Evolutionary conservation across 1,140 invertebrate species (phyloP).

Genomic region (Bombus sibiricus): DNA sequence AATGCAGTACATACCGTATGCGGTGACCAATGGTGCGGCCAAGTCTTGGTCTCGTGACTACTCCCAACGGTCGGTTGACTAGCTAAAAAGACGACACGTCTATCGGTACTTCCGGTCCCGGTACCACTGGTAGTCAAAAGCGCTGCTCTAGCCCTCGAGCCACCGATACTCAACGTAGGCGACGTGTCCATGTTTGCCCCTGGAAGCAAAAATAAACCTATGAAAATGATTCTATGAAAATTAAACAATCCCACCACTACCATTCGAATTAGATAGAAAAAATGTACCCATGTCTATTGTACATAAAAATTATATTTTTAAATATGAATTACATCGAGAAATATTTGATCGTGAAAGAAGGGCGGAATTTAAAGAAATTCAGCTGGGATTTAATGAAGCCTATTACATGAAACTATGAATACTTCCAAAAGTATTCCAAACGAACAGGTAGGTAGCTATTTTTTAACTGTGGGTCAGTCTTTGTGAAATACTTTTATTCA

Average conservation of each 20-base stretch:
- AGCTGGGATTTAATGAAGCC: slow-evolving; percentile 51
- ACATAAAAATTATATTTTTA: neutral
- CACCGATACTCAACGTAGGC: slow-evolving; percentile 77
- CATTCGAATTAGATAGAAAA: no score
- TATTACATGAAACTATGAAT: slow-evolving; percentile 46
- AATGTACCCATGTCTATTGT: no score
- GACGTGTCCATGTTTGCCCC: slow-evolving; percentile 76
- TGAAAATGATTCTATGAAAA: no score
- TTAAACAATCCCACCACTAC: no score
- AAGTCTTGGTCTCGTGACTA: slow-evolving; percentile 79
- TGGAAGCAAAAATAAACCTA: slow-evolving; percentile 29
- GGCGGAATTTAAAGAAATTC: slow-evolving; percentile 52
- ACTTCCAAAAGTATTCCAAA: slow-evolving; percentile 8
- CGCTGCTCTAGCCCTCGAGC: slow-evolving; percentile 78
- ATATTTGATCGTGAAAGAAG: slow-evolving; percentile 2
- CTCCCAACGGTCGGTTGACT: slow-evolving; percentile 73
- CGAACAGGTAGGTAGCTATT: slow-evolving; percentile 26
- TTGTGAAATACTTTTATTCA: slow-evolving; percentile 47
- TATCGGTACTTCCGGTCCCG: slow-evolving; percentile 75
- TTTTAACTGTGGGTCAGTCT: slow-evolving; percentile 38
- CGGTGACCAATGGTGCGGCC: slow-evolving; percentile 82
- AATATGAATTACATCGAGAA: slow-evolving; percentile 33
- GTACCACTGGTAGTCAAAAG: slow-evolving; percentile 77
- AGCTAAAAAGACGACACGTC: slow-evolving; percentile 79
- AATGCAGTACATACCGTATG: slow-evolving; percentile 73